A percentile compares a stretch with the other conserved stretches of the same genome.
Conservation (phyloP, 2,888 invertebrate genomes). For the Eumerus sabulonum region DNA sequence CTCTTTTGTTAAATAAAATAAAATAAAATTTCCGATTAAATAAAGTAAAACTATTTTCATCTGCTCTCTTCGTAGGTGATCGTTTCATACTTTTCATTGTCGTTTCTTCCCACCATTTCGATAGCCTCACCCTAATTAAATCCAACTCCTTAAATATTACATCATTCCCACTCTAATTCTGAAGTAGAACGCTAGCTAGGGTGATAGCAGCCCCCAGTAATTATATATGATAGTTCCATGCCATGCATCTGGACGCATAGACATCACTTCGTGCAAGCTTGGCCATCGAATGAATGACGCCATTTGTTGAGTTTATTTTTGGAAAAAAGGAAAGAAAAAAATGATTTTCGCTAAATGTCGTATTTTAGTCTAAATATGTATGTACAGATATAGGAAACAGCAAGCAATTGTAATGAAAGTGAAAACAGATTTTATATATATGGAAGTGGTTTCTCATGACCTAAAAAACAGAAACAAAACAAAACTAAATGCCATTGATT, state of each 20-base stretch:
- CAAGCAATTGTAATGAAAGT: constrained; percentile 28
- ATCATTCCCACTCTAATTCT: constrained; percentile 24
- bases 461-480: constrained; percentile 26
- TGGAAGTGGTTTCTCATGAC: constrained; percentile 43
- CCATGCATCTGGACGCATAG: constrained; percentile 7
- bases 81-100: no score
- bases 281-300: constrained; percentile 27
- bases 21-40: no score
- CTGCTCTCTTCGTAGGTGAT: no score
- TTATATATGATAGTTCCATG: constrained; percentile 14
- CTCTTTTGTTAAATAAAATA: no score
- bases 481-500: no score
- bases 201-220: no score
- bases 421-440: constrained; percentile 35
- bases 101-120: no score
- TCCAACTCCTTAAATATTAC: constrained; percentile 23
- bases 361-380: no score
- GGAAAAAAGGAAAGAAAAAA: constrained; percentile 14
- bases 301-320: constrained; percentile 44
- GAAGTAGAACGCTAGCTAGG: constrained; percentile 3
- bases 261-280: constrained; percentile 4
- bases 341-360: no score
- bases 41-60: no score
- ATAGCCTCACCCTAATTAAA: no score
- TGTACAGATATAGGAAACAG: no score